phyloP scores from a whole-genome alignment of 2,888 invertebrate genomes.

The Lissonota sp. region DNA sequence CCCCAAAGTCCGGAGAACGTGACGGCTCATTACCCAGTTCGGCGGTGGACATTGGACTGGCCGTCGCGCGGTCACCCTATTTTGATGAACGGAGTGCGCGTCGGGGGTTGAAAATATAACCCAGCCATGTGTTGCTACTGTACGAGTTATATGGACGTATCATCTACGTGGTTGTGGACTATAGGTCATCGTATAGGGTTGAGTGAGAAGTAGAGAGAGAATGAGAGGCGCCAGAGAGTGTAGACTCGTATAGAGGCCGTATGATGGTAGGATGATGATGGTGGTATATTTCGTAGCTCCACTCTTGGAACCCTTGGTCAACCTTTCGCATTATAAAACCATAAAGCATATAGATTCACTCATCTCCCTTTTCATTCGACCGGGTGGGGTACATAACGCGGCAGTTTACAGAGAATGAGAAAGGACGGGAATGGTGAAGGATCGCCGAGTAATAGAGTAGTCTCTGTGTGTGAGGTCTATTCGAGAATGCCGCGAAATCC shows the following conservation, averaged over 20 bases:
- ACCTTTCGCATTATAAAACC: slow-evolving; percentile 82
- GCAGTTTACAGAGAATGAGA: slow-evolving; percentile 36
- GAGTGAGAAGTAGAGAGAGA: slow-evolving; percentile 2
- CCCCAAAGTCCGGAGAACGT: slow-evolving; percentile 71
- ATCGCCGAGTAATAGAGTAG: slow-evolving; percentile 22
- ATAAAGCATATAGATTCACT: slow-evolving; percentile 76
- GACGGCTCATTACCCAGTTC: slow-evolving; percentile 81
- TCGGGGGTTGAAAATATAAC: slow-evolving; percentile 54
- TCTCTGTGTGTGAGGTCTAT: slow-evolving; percentile 23
- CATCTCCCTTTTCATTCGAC: slow-evolving; percentile 60
- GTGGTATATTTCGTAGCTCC: slow-evolving; percentile 70
- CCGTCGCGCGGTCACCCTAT: slow-evolving; percentile 65
- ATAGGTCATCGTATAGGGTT: neutral
- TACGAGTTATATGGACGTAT: neutral
- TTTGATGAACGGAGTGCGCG: slow-evolving; percentile 49
- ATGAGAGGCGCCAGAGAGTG: slow-evolving; percentile 58
- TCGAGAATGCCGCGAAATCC: slow-evolving; percentile 43
- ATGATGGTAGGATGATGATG: neutral
- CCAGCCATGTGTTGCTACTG: slow-evolving; percentile 60
- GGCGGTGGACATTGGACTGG: slow-evolving; percentile 72
- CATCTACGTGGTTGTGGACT: no score
- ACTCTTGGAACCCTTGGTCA: slow-evolving; percentile 71
- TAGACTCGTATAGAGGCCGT: slow-evolving; percentile 48
- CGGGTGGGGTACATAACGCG: slow-evolving; percentile 49
- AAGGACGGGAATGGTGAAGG: slow-evolving; percentile 27